Evolutionary conservation across 2,797 vertebrate genomes (phyloP), one percentile per base, ranked within the genome.

Genomic region (Sebastes alutus): DNA sequence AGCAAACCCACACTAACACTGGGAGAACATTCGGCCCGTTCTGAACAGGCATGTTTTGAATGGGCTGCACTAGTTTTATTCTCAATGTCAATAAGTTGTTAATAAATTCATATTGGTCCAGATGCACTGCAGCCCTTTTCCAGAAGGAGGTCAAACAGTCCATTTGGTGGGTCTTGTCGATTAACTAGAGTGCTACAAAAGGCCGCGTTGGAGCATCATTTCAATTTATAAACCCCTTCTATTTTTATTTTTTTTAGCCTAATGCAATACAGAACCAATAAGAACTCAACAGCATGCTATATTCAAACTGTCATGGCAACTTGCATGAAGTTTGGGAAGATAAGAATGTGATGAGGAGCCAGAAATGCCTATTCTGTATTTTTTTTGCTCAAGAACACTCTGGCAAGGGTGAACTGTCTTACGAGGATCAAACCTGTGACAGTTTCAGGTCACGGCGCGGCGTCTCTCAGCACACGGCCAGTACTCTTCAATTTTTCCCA

Each of bases 381-480:
- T 65, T 55, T 55, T 65, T 25, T 46, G 18, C 42, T 72, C 10
- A 16, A 32, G 32, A 14, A 60, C 52, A 42, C 46, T 35, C 18
- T 49, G 49, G 33, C 49, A 68, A 68, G 14, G 30, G 54, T 65
- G 23, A 49, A 30, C 20, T 22, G 52, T 64, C 61, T 67, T 38
- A 16, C 3, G 5, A 33, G 33, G 27, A 69, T 78, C 46, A 77
- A 80, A 75, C 46, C 33, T 30, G 35, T 76, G 82, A 82, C 82
- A 80, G 86, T 74, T 87, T 67, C 60, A 84, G 82, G 79, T 67
- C 77, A 33, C 1, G 10, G 29, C 11, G 20, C 7, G 14, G 22
- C 29, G 1, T 46, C 32, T 72, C 30, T 32, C 32, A 23, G 64
- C 32, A 27, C 30, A 46, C 0, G 23, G 32, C 58, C 64, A 32